Base-by-base conservation (phyloP, 2,113 vertebrate genomes). In the Centropus bengalensis region DNA sequence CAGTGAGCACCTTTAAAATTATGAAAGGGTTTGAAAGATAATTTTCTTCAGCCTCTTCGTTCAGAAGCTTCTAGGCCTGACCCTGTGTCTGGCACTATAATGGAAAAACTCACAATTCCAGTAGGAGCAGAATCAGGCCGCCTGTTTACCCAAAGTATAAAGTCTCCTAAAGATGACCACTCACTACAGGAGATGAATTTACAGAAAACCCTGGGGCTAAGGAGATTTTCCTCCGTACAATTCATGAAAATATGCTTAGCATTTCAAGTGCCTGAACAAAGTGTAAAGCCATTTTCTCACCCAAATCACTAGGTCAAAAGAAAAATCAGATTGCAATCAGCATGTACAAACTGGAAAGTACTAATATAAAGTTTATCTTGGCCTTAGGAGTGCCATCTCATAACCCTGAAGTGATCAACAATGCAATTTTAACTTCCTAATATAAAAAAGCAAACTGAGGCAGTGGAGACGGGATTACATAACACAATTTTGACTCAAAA, bases 181-280 rank as follows among this genome's bases (percentile, higher is more conserved):
- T 21, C 40, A 85, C 32, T 68, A 44, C 18, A 76, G 40, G 32
- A 89, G 70, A 87, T 32, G 4, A 91, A 87, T 89, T 82, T 82
- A 64, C 54, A 91, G 83, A 69, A 33, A 87, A 10, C 26, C 27
- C 66, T 45, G 24, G 13, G 40, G 67, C 62, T 76, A 85, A 42
- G n/a, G 58, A 2, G 8, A 77, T 93, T 76, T 71, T 82, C 40
- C 30, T 68, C 52, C n/a, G 36, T 40, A 91, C 8, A 12, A 51
- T 55, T 93, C 78, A 85, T 73, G 58, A 93, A 94, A 94, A 85
- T 54, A 85, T 54, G 49, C 49, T 88, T 86, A 80, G 45, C 15
- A 22, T 59, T 90, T 80, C 33, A 30, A 32, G 28, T 27, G 27
- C 23, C 60, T 56, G 71, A 60, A 69, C 20, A 63, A 76, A 27